A percentile compares a stretch with the other conserved stretches of the same genome.
Conservation (phyloP, 2,888 invertebrate genomes). For the Caradrina clavipalpis region DNA sequence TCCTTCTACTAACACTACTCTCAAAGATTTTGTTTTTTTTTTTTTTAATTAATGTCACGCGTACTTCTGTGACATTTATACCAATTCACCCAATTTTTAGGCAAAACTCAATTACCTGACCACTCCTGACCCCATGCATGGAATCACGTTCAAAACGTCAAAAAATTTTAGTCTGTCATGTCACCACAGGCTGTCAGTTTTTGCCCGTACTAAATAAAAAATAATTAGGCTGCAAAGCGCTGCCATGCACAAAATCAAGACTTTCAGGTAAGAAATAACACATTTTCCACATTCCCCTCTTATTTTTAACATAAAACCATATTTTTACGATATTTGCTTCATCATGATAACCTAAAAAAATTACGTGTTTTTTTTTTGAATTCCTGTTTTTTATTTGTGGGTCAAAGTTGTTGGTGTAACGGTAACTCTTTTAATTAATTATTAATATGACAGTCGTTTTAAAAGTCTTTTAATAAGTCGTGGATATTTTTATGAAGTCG, state of each 20-base stretch:
- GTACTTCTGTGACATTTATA: background rate
- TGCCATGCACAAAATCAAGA: slow-evolving; percentile 90
- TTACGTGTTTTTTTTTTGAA: slow-evolving; percentile 58
- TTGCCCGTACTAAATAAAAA: slow-evolving; percentile 87
- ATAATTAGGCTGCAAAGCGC: slow-evolving; percentile 82
- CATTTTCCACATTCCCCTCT: slow-evolving; percentile 21
- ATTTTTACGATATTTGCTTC: slow-evolving; percentile 67
- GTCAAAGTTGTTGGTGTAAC: slow-evolving; percentile 5
- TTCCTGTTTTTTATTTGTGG: slow-evolving; percentile 51
- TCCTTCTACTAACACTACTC: too few relatives aligned
- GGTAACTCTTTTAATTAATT: slow-evolving; percentile 15
- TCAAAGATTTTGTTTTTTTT: too few relatives aligned
- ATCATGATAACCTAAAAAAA: slow-evolving; percentile 83
- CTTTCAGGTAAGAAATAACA: slow-evolving; percentile 79
- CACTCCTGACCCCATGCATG: slow-evolving; percentile 33
- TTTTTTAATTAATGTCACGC: too few relatives aligned
- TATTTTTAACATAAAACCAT: slow-evolving; percentile 17
- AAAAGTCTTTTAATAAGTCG: background rate
- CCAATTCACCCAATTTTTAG: background rate
- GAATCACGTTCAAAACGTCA: slow-evolving; percentile 67
- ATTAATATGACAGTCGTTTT: background rate
- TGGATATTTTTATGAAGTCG: slow-evolving; percentile 13
- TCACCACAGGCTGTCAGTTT: slow-evolving; percentile 86
- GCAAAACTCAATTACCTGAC: slow-evolving; percentile 35
- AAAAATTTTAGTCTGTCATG: slow-evolving; percentile 81